phyloP scores from a whole-genome alignment of 2,797 vertebrate species.

The Leuciscus waleckii region DNA sequence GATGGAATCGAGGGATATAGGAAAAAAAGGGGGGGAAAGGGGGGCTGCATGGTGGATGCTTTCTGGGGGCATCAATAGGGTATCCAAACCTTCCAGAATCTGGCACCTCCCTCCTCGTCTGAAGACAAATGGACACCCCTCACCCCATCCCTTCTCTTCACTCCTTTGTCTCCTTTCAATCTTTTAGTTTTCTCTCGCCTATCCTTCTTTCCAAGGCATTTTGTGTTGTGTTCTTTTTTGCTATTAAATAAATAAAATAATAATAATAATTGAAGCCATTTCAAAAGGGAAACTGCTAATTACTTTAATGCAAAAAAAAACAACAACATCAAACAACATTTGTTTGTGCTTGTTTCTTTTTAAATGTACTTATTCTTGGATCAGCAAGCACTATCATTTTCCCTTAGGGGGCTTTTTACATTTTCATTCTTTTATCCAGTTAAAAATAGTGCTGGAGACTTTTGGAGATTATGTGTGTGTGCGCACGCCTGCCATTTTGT shows the following conservation, averaged over 20 bases:
- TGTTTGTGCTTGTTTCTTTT: conserved; percentile 1
- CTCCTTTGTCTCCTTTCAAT: conserved; percentile 32
- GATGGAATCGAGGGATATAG: conserved; percentile 47
- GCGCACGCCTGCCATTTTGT: too few relatives aligned
- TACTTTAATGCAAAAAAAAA: neutral
- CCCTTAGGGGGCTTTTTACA: neutral
- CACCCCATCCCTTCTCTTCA: conserved; percentile 27
- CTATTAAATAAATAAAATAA: conserved; percentile 9
- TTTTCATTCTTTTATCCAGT: neutral
- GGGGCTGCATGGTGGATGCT: conserved; percentile 35
- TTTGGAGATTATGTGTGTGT: neutral
- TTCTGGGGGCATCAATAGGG: conserved; percentile 58
- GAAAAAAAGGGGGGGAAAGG: neutral
- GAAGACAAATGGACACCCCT: conserved; percentile 53
- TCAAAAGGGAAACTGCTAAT: conserved; percentile 6
- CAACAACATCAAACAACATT: neutral
- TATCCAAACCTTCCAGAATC: conserved; percentile 55
- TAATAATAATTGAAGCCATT: neutral
- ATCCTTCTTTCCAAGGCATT: neutral
- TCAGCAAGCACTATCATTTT: neutral
- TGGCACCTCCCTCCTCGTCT: conserved; percentile 61
- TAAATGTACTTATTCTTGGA: conserved; percentile 1
- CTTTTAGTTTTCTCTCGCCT: neutral
- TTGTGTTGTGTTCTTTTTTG: neutral
- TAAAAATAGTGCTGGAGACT: neutral